Base-by-base conservation (phyloP, 2,888 invertebrate genomes). In the Pyrocoelia pectoralis region DNA sequence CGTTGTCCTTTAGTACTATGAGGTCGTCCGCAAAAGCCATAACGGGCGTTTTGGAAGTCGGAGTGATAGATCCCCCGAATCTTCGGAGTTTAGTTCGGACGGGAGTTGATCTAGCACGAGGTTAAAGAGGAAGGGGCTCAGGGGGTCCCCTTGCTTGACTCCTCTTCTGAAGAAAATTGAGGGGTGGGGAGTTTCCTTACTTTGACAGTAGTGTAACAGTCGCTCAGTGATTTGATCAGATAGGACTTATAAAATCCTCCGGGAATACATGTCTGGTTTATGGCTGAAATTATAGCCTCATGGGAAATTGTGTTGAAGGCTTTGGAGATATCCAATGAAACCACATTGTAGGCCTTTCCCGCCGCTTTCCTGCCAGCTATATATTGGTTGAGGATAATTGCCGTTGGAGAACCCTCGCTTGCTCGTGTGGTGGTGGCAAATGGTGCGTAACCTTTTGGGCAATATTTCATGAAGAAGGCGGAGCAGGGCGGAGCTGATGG, bases 1-100 rank as follows among this genome's bases (percentile, higher is more conserved):
- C 13, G 54, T 49, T 14, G 18, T 28, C 24, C 10, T 51, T 55
- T 14, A 68, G 15, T 1, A 71, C 38, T 5, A 70, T 24, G 8
- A 8, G 40, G 28, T 71, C 68, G 18, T 71, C 70, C 12, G 71
- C 71, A 28, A 70, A 71, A 0, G 59, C 69, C 10, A 68, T n/a
- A 1, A 50, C 61, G 41, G 57, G 15, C 4, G 58, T 33, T 17
- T 50, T 33, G 10, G 17, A 28, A 18, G 38, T 15, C 17, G n/a
- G n/a, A n/a, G n/a, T n/a, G n/a, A n/a, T n/a, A n/a, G n/a, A n/a
- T n/a, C n/a, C n/a, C n/a, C n/a, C n/a, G 8, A n/a, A 19, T 18
- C 15, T 17, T 41, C 12, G n/a, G 24, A 9, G 19, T 54, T 40
- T 9, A 52, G 15, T 14, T 38, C 17, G 10, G 13, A 1, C 1